Conservation (phyloP, 2,888 invertebrate species). For the Pachycephus smyrnensis region DNA sequence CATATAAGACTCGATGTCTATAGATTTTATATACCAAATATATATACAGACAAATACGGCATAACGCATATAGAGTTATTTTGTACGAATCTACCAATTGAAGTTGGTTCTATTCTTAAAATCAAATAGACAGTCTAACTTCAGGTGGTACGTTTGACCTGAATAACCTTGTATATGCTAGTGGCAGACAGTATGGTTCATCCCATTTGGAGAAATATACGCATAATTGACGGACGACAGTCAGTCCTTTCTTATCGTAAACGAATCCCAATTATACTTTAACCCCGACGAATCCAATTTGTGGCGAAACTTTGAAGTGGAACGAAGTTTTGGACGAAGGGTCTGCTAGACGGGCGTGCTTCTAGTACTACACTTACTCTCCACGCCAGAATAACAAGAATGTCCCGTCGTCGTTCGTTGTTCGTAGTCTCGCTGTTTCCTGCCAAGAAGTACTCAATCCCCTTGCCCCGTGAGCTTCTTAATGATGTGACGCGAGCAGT, state of each 20-base stretch:
- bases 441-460: neutral
- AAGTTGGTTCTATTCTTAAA: neutral
- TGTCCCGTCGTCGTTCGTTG: constrained; percentile 29
- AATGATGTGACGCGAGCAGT: neutral
- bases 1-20: neutral
- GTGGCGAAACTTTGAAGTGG: constrained; percentile 59
- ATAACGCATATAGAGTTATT: no score
- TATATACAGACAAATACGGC: neutral
- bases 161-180: neutral
- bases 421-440: neutral
- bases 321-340: constrained; percentile 58
- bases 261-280: constrained; percentile 63
- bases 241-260: constrained; percentile 47
- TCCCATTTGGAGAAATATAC: neutral
- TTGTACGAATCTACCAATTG: no score
- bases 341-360: constrained; percentile 51
- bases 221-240: neutral
- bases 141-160: neutral
- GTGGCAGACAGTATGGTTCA: neutral
- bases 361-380: constrained; percentile 37
- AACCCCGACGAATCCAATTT: constrained; percentile 62
- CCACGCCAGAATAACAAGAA: constrained; percentile 50
- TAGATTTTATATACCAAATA: neutral
- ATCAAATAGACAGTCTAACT: neutral
- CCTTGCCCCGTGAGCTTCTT: neutral